Evolutionary conservation across 2,797 vertebrate genomes (phyloP).

Genomic region (Benthosema pterotum): DNA sequence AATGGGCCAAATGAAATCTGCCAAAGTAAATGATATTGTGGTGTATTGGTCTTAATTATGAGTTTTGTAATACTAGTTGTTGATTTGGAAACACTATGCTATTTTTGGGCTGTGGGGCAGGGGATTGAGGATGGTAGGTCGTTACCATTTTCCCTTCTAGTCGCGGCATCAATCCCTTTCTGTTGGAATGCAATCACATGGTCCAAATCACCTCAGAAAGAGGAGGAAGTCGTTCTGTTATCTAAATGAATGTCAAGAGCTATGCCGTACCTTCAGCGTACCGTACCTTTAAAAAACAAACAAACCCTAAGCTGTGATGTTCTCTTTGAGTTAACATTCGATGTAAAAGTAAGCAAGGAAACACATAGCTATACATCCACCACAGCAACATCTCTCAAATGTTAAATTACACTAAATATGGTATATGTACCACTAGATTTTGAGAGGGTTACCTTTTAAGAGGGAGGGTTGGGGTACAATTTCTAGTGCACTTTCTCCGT

Average conservation of each 20-base stretch:
- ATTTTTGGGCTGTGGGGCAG: slow-evolving; percentile 16
- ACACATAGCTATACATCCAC: slow-evolving; percentile 60
- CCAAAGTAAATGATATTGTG: slow-evolving; percentile 47
- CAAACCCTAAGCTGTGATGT: slow-evolving; percentile 31
- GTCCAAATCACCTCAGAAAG: slow-evolving; percentile 52
- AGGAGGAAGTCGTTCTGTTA: slow-evolving; percentile 34
- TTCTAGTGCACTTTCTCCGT: slow-evolving; percentile 77
- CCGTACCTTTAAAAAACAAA: slow-evolving; percentile 11
- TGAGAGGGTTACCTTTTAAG: slow-evolving; percentile 56
- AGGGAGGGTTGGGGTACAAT: slow-evolving; percentile 39
- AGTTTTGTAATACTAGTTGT: slow-evolving; percentile 42
- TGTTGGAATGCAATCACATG: slow-evolving; percentile 75
- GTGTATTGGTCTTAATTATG: slow-evolving; percentile 45
- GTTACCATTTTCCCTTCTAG: slow-evolving; percentile 58
- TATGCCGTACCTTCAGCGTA: slow-evolving; percentile 40
- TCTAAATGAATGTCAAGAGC: slow-evolving; percentile 46
- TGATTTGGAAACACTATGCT: slow-evolving; percentile 27
- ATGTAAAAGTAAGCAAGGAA: slow-evolving; percentile 54
- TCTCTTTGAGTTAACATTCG: slow-evolving; percentile 38
- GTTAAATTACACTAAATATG: slow-evolving; percentile 63
- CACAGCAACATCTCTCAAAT: slow-evolving; percentile 64
- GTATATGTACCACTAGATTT: slow-evolving; percentile 64
- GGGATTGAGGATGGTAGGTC: slow-evolving; percentile 36
- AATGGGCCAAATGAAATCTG: slow-evolving; percentile 47
- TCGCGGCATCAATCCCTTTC: slow-evolving; percentile 70